Evolutionary conservation across 2,113 vertebrate species (phyloP).

Genomic region (Poeciliopsis prolifica): DNA sequence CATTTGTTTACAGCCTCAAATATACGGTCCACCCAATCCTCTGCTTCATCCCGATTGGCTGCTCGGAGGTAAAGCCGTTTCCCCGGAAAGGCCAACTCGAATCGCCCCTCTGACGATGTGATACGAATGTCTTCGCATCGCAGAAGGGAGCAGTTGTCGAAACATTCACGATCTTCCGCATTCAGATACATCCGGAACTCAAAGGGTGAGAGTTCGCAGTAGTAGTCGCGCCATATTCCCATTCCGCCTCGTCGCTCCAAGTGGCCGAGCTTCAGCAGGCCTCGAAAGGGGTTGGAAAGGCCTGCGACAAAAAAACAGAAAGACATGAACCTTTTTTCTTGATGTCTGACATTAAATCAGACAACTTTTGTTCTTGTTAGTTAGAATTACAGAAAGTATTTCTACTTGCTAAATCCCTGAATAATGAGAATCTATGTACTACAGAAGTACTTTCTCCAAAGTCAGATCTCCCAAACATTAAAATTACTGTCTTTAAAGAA

Average conservation of each 20-base stretch:
- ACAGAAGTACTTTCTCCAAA: too few species aligned
- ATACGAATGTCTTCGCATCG: slow-evolving; percentile 85
- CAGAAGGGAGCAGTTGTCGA: slow-evolving; percentile 88
- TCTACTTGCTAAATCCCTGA: too few species aligned
- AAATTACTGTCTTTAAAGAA: too few species aligned
- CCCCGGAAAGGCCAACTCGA: slow-evolving; percentile 87
- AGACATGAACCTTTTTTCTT: background rate
- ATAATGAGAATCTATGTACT: too few species aligned
- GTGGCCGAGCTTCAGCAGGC: slow-evolving; percentile 92
- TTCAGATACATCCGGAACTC: slow-evolving; percentile 89
- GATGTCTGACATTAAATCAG: background rate
- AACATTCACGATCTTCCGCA: slow-evolving; percentile 83
- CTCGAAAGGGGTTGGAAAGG: slow-evolving; percentile 92
- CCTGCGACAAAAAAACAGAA: slow-evolving; percentile 64
- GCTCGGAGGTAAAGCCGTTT: slow-evolving; percentile 87
- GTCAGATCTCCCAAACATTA: too few species aligned
- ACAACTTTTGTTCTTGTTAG: too few species aligned
- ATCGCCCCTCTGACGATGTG: slow-evolving; percentile 84
- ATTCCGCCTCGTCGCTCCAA: slow-evolving; percentile 85
- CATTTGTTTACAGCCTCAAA: slow-evolving; percentile 87
- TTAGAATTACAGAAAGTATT: too few species aligned
- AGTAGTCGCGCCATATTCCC: slow-evolving; percentile 90
- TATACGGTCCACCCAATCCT: slow-evolving; percentile 96
- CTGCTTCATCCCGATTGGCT: slow-evolving; percentile 85
- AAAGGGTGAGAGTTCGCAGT: slow-evolving; percentile 91